A percentile compares a stretch with the other conserved stretches of the same genome.
These are phyloP conservation scores for Oryctolagus cuniculus DNA, from an alignment of 2,113 vertebrate genomes.

Conservation along the genomic window mOryCun1.1 NC_091440.1:121173501-121174000, in stretches of 20 bases:
- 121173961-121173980: neutral
- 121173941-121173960: neutral
- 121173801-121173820: neutral
- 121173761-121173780: neutral
- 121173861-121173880: neutral
- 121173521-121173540: neutral
- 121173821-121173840: too few relatives aligned
- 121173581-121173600: neutral
- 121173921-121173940: neutral
- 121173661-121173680: neutral
- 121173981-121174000: neutral
- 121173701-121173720: neutral
- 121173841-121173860: neutral
- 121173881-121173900: neutral
- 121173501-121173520: neutral
- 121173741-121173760: neutral
- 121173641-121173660: neutral
- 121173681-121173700: rapidly evolving
- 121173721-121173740: neutral
- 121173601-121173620: neutral
- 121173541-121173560: neutral
- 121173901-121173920: neutral
- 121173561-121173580: neutral
- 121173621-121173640: neutral
- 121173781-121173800: neutral